phyloP scores from a whole-genome alignment of 2,797 vertebrate species.

The Mus spretus region DNA sequence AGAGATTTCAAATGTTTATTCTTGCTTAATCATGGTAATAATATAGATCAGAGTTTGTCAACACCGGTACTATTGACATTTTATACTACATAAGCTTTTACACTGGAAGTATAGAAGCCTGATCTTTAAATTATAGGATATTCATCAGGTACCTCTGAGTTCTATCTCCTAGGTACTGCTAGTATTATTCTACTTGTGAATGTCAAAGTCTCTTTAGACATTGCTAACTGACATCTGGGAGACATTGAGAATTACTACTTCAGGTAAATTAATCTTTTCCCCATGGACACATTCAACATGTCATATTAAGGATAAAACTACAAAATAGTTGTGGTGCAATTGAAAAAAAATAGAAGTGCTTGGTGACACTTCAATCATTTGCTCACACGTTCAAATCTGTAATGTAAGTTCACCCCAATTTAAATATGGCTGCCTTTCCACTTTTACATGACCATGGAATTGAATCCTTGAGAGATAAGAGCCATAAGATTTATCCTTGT shows the following conservation, averaged over 20 bases:
- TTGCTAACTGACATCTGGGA: background rate
- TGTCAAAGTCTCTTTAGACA: slow-evolving; percentile 25
- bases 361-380: slow-evolving; percentile 17
- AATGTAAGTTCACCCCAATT: background rate
- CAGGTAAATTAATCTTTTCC: slow-evolving; percentile 10
- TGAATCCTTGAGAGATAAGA: background rate
- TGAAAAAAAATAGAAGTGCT: background rate
- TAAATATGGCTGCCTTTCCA: background rate
- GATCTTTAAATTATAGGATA: background rate
- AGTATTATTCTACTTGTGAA: background rate
- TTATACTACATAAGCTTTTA: background rate
- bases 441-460: background rate
- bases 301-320: background rate
- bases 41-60: background rate
- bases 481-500: background rate
- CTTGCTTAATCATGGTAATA: slow-evolving; percentile 51
- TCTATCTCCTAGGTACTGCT: background rate
- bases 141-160: background rate
- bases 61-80: background rate
- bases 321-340: background rate
- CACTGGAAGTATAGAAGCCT: background rate
- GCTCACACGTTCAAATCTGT: background rate
- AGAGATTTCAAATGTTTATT: slow-evolving; percentile 68
- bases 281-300: slow-evolving; percentile 57
- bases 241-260: background rate